Base-by-base conservation (phyloP, 2,888 invertebrate species). In the Drosophila borealis region DNA sequence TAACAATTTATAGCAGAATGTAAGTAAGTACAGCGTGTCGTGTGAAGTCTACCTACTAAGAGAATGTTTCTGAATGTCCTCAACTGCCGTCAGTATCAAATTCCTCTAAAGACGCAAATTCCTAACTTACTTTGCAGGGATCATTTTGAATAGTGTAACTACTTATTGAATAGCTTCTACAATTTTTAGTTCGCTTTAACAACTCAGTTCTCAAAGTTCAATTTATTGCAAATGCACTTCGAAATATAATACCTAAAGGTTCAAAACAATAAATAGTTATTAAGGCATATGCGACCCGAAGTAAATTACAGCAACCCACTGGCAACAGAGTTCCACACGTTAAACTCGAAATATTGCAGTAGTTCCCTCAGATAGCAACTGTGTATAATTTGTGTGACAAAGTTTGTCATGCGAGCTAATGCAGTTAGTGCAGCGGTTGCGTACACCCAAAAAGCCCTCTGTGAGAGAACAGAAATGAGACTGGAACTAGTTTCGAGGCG, bases 321-420 rank as follows among this genome's bases (percentile, higher is more conserved):
- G 29, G 29, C 41, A 49, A 37, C 34, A 29, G 39, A 25, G 49
- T 48, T 39, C 25, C 49, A 13, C 17, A 19, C 48, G n/a, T 49
- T 51, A 21, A 51, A 42, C 51, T 44, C 51, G 64, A 64, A 51
- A 36, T 36, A 55, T 17, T 37, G 46, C 48, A 29, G 48, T 21
- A 49, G 56, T 33, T 29, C 39, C n/a, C 57, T 61, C 41, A 17
- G 49, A 55, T 50, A 29, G 50, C 62, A 57, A 79, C 60, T 70
- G 60, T 54, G 55, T 54, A 72, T 66, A 81, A 73, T 80, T 79
- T 85, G 76, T 82, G 61, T 49, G 50, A 56, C 65, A 83, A 81
- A 81, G 79, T 81, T 78, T 73, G 81, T 62, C 75, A 81, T 70
- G 70, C 49, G 70, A 80, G 63, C 63, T 70, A 73, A 78, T 83